These are phyloP conservation scores for Leuciscus idus DNA, from an alignment of 2,113 vertebrate species.

Conservation along the genomic window DNA sequence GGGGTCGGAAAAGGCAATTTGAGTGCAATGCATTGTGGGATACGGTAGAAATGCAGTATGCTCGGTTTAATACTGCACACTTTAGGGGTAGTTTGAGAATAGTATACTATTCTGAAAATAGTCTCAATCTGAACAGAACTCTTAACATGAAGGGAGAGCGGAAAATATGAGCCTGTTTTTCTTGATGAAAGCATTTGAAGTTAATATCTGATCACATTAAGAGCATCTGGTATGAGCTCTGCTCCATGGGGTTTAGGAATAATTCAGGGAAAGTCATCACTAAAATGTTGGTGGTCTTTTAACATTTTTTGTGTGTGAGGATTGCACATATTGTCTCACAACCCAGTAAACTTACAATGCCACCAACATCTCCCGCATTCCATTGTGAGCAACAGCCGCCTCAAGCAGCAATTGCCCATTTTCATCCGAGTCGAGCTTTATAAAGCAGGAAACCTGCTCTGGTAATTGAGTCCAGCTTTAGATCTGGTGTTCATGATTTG, in stretches of 20 bases:
- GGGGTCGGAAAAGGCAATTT: neutral
- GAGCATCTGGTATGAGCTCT: slow-evolving; percentile 48
- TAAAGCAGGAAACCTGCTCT: slow-evolving; percentile 50
- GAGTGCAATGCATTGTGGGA: neutral
- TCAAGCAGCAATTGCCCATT: slow-evolving; percentile 29
- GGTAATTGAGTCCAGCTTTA: slow-evolving; percentile 55
- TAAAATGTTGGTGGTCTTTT: slow-evolving; percentile 28
- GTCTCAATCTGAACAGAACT: neutral
- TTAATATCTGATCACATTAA: slow-evolving; percentile 52
- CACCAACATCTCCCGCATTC: neutral
- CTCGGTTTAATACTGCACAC: neutral
- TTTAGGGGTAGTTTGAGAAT: neutral
- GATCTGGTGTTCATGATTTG: slow-evolving; percentile 47
- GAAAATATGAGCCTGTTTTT: slow-evolving; percentile 23
- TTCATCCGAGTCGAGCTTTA: slow-evolving; percentile 40
- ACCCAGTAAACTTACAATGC: neutral
- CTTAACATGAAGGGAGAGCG: slow-evolving; percentile 11
- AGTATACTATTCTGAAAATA: neutral
- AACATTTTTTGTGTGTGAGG: neutral
- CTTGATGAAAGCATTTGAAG: slow-evolving; percentile 54
- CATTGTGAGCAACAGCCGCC: slow-evolving; percentile 18
- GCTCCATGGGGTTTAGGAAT: slow-evolving; percentile 47
- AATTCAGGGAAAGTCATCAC: slow-evolving; percentile 46
- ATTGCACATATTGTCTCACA: slow-evolving; percentile 13
- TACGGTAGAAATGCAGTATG: neutral